Conservation (phyloP, 1,140 invertebrate species). For the Drosophila sulfurigaster region DNA sequence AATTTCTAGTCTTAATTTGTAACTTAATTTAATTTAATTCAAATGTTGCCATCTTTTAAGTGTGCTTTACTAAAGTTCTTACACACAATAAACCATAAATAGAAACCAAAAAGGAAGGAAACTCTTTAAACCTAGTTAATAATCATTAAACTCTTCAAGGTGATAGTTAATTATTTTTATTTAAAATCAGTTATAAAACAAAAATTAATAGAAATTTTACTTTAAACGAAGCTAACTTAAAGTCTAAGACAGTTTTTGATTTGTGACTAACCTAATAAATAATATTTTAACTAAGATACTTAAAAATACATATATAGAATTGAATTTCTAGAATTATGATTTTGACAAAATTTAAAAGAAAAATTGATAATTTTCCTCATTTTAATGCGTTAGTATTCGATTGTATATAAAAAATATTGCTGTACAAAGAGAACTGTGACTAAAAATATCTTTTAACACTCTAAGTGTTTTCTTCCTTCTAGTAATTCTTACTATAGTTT, state of each 20-base stretch:
- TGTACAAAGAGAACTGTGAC: conserved; percentile 48
- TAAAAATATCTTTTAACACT: conserved; percentile 41
- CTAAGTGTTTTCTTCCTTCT: conserved; percentile 30
- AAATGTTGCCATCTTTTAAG: not conserved
- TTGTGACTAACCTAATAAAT: conserved; percentile 29
- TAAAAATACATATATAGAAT: not conserved
- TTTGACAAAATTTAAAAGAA: not conserved
- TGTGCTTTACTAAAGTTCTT: conserved; percentile 19
- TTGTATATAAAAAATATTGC: conserved; percentile 36
- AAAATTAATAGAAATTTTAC: conserved; percentile 1
- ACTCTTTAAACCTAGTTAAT: conserved; percentile 14
- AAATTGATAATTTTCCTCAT: not conserved
- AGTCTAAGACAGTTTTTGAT: not conserved
- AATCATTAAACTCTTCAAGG: not conserved
- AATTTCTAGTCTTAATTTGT: conserved; percentile 1
- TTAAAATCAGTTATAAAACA: not conserved
- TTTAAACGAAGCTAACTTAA: not conserved
- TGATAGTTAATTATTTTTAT: conserved; percentile 11
- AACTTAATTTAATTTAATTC: conserved; percentile 4
- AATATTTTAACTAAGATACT: not conserved
- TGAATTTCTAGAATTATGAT: not conserved
- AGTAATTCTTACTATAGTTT: conserved; percentile 23
- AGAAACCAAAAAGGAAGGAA: not conserved
- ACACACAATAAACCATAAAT: not conserved
- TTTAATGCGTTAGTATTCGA: conserved; percentile 5